These are phyloP conservation scores for Patella ulyssiponensis DNA, from an alignment of 2,888 invertebrate genomes.

Conservation along the genomic window DNA sequence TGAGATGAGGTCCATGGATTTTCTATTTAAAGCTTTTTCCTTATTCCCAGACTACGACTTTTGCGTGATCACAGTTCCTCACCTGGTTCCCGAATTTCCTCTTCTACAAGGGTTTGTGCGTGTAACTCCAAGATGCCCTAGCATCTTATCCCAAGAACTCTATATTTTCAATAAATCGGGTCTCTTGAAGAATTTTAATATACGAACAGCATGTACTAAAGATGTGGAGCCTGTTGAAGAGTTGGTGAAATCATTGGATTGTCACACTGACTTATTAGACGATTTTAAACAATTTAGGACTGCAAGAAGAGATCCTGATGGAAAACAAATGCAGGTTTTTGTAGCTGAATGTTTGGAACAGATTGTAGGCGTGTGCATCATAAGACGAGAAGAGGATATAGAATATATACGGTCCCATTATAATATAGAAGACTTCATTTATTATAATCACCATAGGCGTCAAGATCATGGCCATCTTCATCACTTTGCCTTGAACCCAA, in stretches of 20 bases:
- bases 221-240: constrained; percentile 59
- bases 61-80: constrained; percentile 70
- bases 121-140: constrained; percentile 68
- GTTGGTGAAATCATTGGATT: constrained; percentile 61
- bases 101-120: constrained; percentile 71
- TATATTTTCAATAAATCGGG: constrained; percentile 71
- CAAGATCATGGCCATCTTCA: constrained; percentile 71
- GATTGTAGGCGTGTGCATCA: constrained; percentile 68
- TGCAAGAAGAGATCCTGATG: constrained; percentile 68
- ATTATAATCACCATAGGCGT: constrained; percentile 71
- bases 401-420: constrained; percentile 72
- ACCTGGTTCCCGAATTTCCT: constrained; percentile 72
- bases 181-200: constrained; percentile 67
- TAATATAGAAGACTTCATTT: constrained; percentile 73
- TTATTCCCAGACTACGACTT: constrained; percentile 68
- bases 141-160: constrained; percentile 70
- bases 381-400: constrained; percentile 69
- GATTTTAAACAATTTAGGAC: constrained; percentile 66
- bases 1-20: constrained; percentile 72
- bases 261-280: constrained; percentile 60
- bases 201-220: constrained; percentile 55
- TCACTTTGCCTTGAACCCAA: constrained; percentile 71
- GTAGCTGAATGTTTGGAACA: constrained; percentile 67
- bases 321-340: constrained; percentile 69
- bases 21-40: constrained; percentile 69